Evolutionary conservation across 2,888 invertebrate species (phyloP).

Genomic region (Urechis unicinctus): DNA sequence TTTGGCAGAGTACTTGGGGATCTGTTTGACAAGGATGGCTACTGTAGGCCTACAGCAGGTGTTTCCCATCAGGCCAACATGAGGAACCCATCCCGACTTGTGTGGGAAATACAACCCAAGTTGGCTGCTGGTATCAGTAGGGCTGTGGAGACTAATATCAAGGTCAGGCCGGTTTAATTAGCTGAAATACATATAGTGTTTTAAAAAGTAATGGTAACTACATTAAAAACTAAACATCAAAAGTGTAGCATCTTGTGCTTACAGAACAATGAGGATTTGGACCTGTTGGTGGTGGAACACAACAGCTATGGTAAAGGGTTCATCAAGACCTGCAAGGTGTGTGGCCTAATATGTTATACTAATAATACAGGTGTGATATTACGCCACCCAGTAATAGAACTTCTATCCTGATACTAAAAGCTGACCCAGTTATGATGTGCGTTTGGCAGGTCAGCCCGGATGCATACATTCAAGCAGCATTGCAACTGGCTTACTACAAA

Average conservation of each 20-base stretch:
- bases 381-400: too few relatives aligned
- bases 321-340: conserved; percentile 52
- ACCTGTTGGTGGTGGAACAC: conserved; percentile 50
- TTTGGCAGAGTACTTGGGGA: conserved; percentile 37
- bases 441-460: conserved; percentile 52
- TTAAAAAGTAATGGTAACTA: too few relatives aligned
- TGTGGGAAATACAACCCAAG: conserved; percentile 45
- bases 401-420: too few relatives aligned
- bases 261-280: conserved; percentile 52
- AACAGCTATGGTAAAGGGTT: conserved; percentile 52
- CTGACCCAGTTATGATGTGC: not conserved
- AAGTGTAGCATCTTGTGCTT: too few relatives aligned
- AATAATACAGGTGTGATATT: too few relatives aligned
- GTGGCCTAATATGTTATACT: not conserved
- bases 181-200: too few relatives aligned
- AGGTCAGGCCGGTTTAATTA: too few relatives aligned
- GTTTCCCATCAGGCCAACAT: conserved; percentile 29
- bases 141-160: conserved; percentile 28
- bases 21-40: conserved; percentile 45
- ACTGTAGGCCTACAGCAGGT: conserved; percentile 41
- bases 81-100: conserved; percentile 34
- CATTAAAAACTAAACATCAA: too few relatives aligned
- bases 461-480: conserved; percentile 53
- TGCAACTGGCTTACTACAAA: conserved; percentile 52
- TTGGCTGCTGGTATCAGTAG: conserved; percentile 29